Evolutionary conservation across 2,113 vertebrate species (phyloP).

Genomic region (Corydoras maculifer): DNA sequence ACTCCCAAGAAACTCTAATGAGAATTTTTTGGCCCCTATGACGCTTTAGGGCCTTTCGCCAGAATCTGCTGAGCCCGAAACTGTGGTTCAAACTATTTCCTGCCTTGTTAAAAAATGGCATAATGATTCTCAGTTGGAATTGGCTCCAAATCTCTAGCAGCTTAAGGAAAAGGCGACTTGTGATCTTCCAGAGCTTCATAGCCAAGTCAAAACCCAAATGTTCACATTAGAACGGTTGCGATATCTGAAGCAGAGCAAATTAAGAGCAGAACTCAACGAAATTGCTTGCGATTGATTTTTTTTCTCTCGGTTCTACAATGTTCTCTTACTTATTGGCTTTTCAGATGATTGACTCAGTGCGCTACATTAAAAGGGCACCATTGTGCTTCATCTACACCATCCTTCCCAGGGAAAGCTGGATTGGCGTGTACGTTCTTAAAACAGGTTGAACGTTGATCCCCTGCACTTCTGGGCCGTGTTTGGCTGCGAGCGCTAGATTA

Average conservation of each 20-base stretch:
- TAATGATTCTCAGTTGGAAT: slow-evolving; percentile 53
- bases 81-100: slow-evolving; percentile 57
- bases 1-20: slow-evolving; percentile 58
- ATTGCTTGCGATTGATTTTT: background rate
- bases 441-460: slow-evolving; percentile 35
- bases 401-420: background rate
- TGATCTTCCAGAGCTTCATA: slow-evolving; percentile 1
- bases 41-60: slow-evolving; percentile 51
- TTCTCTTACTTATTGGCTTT: background rate
- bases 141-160: slow-evolving; percentile 30
- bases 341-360: slow-evolving; percentile 23
- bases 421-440: slow-evolving; percentile 2
- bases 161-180: background rate
- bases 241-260: slow-evolving; percentile 4
- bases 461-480: slow-evolving; percentile 39
- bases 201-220: slow-evolving; percentile 1
- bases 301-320: background rate
- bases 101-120: slow-evolving; percentile 47
- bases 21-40: slow-evolving; percentile 58
- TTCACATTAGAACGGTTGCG: background rate
- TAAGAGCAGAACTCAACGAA: background rate
- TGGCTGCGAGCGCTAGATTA: slow-evolving; percentile 49
- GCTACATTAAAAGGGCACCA: slow-evolving; percentile 14
- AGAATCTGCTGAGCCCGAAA: slow-evolving; percentile 55
- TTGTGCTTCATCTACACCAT: slow-evolving; percentile 3